Evolutionary conservation across 2,113 vertebrate genomes (phyloP).

Genomic region (Piprites chloris): DNA sequence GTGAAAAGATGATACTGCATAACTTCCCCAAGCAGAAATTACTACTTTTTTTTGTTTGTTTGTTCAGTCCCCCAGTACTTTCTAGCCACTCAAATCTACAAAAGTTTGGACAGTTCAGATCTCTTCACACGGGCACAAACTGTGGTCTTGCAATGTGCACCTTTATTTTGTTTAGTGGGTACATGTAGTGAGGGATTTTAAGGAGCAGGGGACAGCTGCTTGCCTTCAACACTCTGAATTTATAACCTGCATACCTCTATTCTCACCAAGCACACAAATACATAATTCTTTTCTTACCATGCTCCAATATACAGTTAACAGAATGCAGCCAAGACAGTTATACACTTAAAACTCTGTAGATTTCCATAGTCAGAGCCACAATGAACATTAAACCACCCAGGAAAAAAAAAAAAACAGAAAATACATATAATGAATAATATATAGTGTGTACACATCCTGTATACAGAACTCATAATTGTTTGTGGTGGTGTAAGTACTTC

Average conservation of each 20-base stretch:
- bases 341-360: background rate
- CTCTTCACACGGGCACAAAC: accelerated
- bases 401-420: background rate
- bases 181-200: background rate
- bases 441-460: background rate
- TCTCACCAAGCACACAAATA: background rate
- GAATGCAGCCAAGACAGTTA: background rate
- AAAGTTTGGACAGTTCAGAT: background rate
- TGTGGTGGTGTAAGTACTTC: background rate
- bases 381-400: background rate
- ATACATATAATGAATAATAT: background rate
- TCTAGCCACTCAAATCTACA: background rate
- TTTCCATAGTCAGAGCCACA: background rate
- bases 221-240: background rate
- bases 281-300: background rate
- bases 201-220: background rate
- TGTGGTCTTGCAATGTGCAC: background rate
- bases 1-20: background rate
- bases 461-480: background rate
- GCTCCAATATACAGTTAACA: background rate
- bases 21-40: background rate
- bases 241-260: background rate
- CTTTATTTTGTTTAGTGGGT: background rate
- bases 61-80: background rate
- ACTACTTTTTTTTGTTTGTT: background rate